Evolutionary conservation across 2,113 vertebrate genomes (phyloP), one percentile per base, ranked within the genome.

Genomic region (Equus quagga): DNA sequence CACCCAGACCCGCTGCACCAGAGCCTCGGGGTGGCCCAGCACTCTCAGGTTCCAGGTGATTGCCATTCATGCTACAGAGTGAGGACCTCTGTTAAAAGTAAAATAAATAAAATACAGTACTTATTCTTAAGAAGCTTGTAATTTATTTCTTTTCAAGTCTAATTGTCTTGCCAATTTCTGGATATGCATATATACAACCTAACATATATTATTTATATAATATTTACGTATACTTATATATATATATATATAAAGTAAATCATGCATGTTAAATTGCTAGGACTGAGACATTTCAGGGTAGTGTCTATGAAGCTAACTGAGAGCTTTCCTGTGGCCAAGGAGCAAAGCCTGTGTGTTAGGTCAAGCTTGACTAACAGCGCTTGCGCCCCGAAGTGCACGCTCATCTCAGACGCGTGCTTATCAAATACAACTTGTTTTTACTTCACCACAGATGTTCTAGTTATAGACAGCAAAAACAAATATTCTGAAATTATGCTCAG

Each of bases 401-500:
- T 92, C 95, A 94, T 95, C 95, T 96, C 89, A 82, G 89, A 88
- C 84, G 69, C 95, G 94, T 97, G 84, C 95, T 73, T 85, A 92
- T 83, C 67, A 97, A 95, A 94, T 97, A 86, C 70, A 97, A 65
- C 97, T 97, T 97, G 93, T 96, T 97, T 97, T 95, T 96, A 96
- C 69, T 96, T 94, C 82, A 96, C 65, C 80, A 92, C 51, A 92
- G 93, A 92, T 88, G 96, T 96, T 97, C 92, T 90, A 97, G 88
- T 93, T 96, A 65, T 94, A 80, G 96, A 92, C 92, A 96, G 88
- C 89, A 97, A 96, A 97, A 97, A 97, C 92, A 97, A 97, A 96
- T 95, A 97, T 96, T 97, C 96, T 93, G 84, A 97, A 98, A 97
- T 96, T 90, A 97, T 94, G 87, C 92, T 83, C 88, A 88, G 94